These are phyloP conservation scores for Mystacornis crossleyi DNA, from an alignment of 2,113 vertebrate species.

Conservation along the genomic window DNA sequence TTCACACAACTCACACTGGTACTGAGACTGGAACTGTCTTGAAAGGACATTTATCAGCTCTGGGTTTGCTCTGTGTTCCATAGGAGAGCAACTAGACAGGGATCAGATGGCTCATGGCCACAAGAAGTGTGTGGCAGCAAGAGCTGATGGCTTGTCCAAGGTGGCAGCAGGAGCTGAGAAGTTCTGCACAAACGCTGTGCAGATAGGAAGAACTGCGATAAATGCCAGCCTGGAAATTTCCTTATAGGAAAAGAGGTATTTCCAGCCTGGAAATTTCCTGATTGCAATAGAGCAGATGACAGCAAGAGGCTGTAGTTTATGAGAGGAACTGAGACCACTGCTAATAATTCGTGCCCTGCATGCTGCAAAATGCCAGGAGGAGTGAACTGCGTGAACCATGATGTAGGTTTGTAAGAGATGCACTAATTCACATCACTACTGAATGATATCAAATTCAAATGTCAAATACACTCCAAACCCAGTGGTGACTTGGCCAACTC, in stretches of 20 bases:
- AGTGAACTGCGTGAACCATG: not conserved
- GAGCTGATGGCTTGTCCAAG: not conserved
- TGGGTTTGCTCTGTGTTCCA: not conserved
- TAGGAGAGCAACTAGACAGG: not conserved
- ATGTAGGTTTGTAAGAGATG: not conserved
- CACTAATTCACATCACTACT: not conserved
- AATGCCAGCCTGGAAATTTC: not conserved
- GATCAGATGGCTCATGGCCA: not conserved
- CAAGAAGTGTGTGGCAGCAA: not conserved
- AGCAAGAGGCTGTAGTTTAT: not conserved
- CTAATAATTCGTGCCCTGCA: not conserved
- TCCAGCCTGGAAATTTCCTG: not conserved
- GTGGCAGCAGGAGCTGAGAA: not conserved
- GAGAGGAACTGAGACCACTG: not conserved
- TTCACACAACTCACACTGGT: not conserved
- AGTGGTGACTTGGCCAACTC: not conserved
- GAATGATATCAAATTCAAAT: not conserved
- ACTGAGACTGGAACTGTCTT: not conserved
- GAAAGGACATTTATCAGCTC: not conserved
- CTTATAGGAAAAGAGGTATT: not conserved
- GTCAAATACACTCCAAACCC: not conserved
- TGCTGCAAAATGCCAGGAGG: not conserved
- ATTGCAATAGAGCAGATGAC: not conserved
- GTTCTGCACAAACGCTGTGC: rapidly evolving
- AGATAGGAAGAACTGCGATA: not conserved